Evolutionary conservation across 1,140 invertebrate genomes (phyloP).

Genomic region (Drosophila sp.): DNA sequence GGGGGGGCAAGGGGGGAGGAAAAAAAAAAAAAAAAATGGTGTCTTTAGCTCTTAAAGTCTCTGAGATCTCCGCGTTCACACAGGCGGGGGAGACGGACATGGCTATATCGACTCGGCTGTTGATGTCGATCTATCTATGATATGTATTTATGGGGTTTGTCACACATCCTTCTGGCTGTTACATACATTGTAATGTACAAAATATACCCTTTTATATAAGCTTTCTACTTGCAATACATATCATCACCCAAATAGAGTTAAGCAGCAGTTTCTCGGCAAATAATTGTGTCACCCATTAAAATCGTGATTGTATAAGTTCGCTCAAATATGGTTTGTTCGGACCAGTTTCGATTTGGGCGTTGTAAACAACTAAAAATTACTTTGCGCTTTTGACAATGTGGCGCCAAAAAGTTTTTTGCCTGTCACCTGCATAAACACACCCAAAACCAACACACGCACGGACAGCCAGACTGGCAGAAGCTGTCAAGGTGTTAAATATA

Average conservation of each 20-base stretch:
- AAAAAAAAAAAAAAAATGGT: no score
- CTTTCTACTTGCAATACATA: no score
- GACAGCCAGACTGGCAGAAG: background rate
- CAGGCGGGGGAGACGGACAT: no score
- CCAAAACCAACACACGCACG: conserved; percentile 3
- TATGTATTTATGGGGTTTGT: no score
- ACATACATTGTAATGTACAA: no score
- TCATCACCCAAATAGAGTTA: background rate
- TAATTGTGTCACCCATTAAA: background rate
- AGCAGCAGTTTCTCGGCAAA: background rate
- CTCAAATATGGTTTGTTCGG: conserved; percentile 35
- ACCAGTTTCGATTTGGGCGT: conserved; percentile 40
- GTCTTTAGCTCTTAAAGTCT: no score
- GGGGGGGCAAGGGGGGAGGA: no score
- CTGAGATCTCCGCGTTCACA: no score
- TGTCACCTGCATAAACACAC: conserved; percentile 45
- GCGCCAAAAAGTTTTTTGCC: conserved; percentile 55
- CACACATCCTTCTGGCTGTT: no score
- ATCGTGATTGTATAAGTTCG: background rate
- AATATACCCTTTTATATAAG: no score
- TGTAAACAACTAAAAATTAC: conserved; percentile 56
- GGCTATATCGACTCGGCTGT: no score
- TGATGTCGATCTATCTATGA: no score
- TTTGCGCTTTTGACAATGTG: conserved; percentile 53
- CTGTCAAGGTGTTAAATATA: conserved; percentile 40